Evolutionary conservation across 92 coral and sea anemone genomes (phyloP), one percentile per base, ranked within the genome.

Genomic region (Phenganax marumi): DNA sequence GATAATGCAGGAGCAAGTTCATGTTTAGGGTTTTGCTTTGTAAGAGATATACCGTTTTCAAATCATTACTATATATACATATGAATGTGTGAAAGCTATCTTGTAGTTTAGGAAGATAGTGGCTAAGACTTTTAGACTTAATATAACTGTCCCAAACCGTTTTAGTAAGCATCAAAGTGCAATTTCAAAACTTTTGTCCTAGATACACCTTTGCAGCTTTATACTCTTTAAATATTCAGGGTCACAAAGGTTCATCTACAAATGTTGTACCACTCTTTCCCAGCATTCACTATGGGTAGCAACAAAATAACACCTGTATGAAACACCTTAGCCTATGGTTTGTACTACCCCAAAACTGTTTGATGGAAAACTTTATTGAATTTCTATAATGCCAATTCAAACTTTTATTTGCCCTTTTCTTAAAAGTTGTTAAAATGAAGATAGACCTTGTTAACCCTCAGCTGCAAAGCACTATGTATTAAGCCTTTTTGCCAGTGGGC

Each of bases 231-330:
- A 63, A 63, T 18, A 12, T 63, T 18, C 23, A 18, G 70, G 16
- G 70, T 63, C 70, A 63, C 70, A 63, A 63, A 63, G 70, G 70
- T 63, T 22, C 16, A 63, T 63, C 70, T 63, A 3, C 70, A 63
- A 63, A 63, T 18, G 17, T 63, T 18, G 70, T 63, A 63, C 23
- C 26, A 39, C 23, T 63, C 3, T 63, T 12, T 18, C 17, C 70
- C 70, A 12, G 12, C 10, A 63, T 12, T 12, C 70, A 63, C 1
- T 10, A 10, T 33, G 23, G 70, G 23, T 63, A 63, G 70, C 18
- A 63, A 12, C 23, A 12, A 23, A 63, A 63, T n/a, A 63, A 18
- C 21, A 18, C 23, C 1, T 12, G 12, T 10, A 12, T 12, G 21
- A 12, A 63, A 63, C 70, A 12, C 12, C 70, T 39, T 63, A 12